Conservation (phyloP, 30 jellyfish, hydroid and myxozoan species). For the Turritopsis rubra region DNA sequence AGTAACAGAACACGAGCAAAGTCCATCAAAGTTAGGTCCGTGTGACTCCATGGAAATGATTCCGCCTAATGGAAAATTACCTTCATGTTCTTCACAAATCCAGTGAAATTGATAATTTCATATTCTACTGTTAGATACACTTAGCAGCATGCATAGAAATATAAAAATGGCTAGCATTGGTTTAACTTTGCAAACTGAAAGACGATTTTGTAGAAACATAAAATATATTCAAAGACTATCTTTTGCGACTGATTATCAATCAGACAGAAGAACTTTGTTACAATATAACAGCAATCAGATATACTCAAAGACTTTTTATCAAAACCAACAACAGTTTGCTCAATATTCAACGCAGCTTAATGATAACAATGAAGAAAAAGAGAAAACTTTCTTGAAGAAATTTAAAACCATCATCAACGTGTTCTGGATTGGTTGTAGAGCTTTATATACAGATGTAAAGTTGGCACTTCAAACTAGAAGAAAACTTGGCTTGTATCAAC, state of each 20-base stretch:
- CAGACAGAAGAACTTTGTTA: background rate
- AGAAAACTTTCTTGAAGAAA: slow-evolving; percentile 8
- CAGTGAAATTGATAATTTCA: no score
- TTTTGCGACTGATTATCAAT: background rate
- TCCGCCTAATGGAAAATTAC: no score
- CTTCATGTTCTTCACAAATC: no score
- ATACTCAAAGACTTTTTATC: background rate
- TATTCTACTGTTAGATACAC: no score
- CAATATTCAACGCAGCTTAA: background rate
- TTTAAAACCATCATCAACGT: slow-evolving; percentile 37
- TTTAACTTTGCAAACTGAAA: background rate
- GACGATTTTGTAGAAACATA: background rate
- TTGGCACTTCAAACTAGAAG: slow-evolving; percentile 66
- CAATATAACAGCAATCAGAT: background rate
- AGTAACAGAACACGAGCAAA: no score
- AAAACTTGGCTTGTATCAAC: slow-evolving; percentile 59
- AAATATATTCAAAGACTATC: background rate
- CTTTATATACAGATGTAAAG: slow-evolving; percentile 65
- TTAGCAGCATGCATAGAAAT: no score
- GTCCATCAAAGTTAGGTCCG: no score
- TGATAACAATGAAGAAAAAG: background rate
- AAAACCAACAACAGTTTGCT: background rate
- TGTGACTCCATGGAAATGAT: no score
- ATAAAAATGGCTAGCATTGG: background rate
- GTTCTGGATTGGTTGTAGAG: slow-evolving; percentile 62